Evolutionary conservation across 2,113 vertebrate species (phyloP), one percentile per base, ranked within the genome.

Genomic region (Oreochromis niloticus): DNA sequence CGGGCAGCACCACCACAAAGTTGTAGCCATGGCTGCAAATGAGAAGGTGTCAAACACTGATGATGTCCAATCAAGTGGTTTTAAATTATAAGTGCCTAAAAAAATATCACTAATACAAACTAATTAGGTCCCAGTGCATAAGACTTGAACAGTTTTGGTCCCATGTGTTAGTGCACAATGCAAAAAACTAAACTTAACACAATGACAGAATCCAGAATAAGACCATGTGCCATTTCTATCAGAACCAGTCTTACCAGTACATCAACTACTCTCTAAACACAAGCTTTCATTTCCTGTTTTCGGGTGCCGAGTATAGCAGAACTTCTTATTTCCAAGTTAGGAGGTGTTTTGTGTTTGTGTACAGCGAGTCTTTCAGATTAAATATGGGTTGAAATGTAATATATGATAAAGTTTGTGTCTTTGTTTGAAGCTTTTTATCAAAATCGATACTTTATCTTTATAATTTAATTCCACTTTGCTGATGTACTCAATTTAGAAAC

Each of bases 1-100:
- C 92, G 0, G 98, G 98, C 83, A 99, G 97, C 68, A 96, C 96
- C 95, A 98, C 98, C 93, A 99, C 98, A 9, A 99, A 99, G 94
- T 99, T 99, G 96, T 99, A 99, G 89, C 98, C 98, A 0, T 98
- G 97, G 95, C 98, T 99, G 92, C 48, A 91, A 52, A 85, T 9
- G 24, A 61, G 82, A 27, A 84, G 9, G 59, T 34, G 9, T 41
- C 46, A 24, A 17, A 19, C 6, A 56, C 80, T 86, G 81, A 34
- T 48, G 41, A 41, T 63, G 19, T 36, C 19, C 71, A 48, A 6
- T 14, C 3, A 1, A 75, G 46, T 50, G 24, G 14, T 2, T 75
- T 75, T 50, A 19, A 50, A 48, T 30, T 50, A 75, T 5, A 63
- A 36, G 59, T 63, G 17, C 6, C 17, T 27, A 27, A 27, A 27